Evolutionary conservation across 2,888 invertebrate genomes (phyloP).

Genomic region (Neelides folsomi): DNA sequence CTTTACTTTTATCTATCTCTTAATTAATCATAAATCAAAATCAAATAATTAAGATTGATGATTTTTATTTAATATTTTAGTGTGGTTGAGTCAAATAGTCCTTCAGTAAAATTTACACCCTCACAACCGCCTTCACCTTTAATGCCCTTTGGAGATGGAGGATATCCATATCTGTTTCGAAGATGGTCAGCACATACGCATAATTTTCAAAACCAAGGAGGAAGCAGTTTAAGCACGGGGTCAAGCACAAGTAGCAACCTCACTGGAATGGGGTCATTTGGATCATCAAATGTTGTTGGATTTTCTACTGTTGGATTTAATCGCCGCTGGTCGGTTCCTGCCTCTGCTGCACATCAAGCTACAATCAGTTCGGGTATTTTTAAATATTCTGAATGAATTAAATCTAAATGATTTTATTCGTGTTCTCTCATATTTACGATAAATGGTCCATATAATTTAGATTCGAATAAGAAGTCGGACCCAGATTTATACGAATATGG

Average conservation of each 20-base stretch:
- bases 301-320: constrained; percentile 16
- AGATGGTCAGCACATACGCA: constrained; percentile 33
- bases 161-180: constrained; percentile 30
- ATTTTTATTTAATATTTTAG: too few relatives aligned
- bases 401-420: not conserved
- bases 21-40: too few relatives aligned
- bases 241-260: constrained; percentile 18
- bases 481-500: constrained; percentile 23
- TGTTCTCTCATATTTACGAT: constrained; percentile 6
- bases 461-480: constrained; percentile 21
- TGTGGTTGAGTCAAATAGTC: constrained; percentile 10
- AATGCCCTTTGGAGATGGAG: constrained; percentile 27
- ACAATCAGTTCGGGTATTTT: constrained; percentile 13
- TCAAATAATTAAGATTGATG: too few relatives aligned
- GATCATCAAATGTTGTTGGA: constrained; percentile 11
- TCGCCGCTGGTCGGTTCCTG: constrained; percentile 32
- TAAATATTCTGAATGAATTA: not conserved
- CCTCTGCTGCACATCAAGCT: constrained; percentile 14
- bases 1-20: too few relatives aligned
- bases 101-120: constrained; percentile 32
- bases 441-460: constrained; percentile 11
- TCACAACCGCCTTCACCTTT: constrained; percentile 30
- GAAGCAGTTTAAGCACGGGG: constrained; percentile 13
- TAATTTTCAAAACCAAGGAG: constrained; percentile 16
- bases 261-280: constrained; percentile 16